Base-by-base conservation (phyloP, 2,888 invertebrate species). In the Lasioglossum vierecki region DNA sequence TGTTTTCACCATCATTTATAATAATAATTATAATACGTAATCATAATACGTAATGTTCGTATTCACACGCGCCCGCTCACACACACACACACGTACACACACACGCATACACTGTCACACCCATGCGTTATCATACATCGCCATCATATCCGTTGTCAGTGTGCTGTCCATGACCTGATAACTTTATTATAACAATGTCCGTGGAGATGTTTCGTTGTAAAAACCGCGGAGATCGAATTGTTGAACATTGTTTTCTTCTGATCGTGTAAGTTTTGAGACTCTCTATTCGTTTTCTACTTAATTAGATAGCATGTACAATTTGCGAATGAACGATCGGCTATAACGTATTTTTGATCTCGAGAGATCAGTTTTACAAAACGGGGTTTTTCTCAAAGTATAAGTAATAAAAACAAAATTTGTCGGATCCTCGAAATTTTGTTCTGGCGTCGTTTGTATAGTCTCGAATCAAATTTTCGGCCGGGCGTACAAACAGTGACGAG, bases 21-120 rank as follows among this genome's bases (percentile, higher is more conserved):
- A 44, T 44, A 44, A 30, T 30, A 30, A 30, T 63, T 30, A 63
- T 63, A 63, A 63, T 63, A 63, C 2, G 6, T 72, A 30, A 71
- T 44, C 4, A 18, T 72, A 72, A 72, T 70, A 70, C n/a, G 41
- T 41, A 70, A 70, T 49, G 68, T 74, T 86, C 82, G 77, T 78
- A 76, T 76, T 63, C 79, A 63, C 81, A 76, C 87, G 82, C 83
- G 90, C 91, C 90, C 30, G 30, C 30, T 0, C 91, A 89, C 88
- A 18, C 63, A 76, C 68, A 82, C 91, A 89, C 88, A 18, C 63
- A 76, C 68, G 80, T 11, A 44, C 76, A 68, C 81, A 76, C 87
- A 82, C 80, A 90, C 91, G 91, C 91, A 90, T 88, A 30, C 63
- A 15, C 30, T 6, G 89, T 76, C 72, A 82, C 86, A 80, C 70